A percentile compares a stretch with the other conserved stretches of the same genome.
phyloP scores from a whole-genome alignment of 2,113 vertebrate genomes.

The Etheostoma spectabile region DNA sequence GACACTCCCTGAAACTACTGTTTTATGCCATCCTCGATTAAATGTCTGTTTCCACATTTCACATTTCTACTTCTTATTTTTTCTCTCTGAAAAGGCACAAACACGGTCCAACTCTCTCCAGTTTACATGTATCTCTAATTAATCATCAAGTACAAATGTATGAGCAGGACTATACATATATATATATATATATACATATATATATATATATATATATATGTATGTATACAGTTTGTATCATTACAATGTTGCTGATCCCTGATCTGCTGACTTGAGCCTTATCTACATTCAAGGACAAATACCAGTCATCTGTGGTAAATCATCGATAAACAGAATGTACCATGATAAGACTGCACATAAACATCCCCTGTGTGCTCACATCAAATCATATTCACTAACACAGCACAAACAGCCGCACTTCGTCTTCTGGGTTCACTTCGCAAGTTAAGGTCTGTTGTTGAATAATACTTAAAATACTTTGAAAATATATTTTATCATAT shows the following conservation, averaged over 20 bases:
- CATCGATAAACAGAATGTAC: not conserved
- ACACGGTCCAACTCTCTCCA: not conserved
- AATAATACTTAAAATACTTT: not conserved
- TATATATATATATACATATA: no score
- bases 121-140: no score
- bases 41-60: not conserved
- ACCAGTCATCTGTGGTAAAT: not conserved
- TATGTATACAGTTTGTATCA: no score
- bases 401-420: not conserved
- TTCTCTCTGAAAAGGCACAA: not conserved
- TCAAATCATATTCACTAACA: not conserved
- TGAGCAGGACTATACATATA: no score
- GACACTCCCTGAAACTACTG: not conserved
- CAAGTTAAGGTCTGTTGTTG: conserved; percentile 7
- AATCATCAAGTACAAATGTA: no score
- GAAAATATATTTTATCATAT: not conserved
- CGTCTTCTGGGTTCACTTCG: not conserved
- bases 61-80: conserved; percentile 6
- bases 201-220: no score
- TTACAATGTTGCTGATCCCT: not conserved
- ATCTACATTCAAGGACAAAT: not conserved
- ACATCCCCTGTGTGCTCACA: conserved; percentile 5
- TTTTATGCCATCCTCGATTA: not conserved
- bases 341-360: conserved; percentile 30
- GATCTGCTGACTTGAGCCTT: not conserved